These are phyloP conservation scores for Metellina segmentata DNA, from an alignment of 2,888 invertebrate species.

Conservation along the genomic window DNA sequence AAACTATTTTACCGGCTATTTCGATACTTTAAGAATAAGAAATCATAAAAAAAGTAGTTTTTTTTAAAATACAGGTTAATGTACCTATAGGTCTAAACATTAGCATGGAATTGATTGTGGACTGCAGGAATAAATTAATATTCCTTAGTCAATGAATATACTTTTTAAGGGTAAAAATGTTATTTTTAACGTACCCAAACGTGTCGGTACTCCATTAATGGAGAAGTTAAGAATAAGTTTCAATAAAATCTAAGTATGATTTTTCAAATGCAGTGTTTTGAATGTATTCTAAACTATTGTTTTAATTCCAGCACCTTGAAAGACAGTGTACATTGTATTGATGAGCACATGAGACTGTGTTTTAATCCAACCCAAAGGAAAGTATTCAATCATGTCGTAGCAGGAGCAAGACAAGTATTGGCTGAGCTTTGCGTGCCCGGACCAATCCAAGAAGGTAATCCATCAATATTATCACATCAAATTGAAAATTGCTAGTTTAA, in stretches of 20 bases:
- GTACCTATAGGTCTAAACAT: too few relatives aligned
- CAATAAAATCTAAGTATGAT: background rate
- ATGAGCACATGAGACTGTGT: constrained; percentile 76
- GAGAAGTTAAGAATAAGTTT: background rate
- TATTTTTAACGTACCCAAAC: background rate
- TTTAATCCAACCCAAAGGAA: constrained; percentile 76
- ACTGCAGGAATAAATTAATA: too few relatives aligned
- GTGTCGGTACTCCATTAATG: too few relatives aligned
- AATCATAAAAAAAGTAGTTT: too few relatives aligned
- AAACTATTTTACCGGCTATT: too few relatives aligned
- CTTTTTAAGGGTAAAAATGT: too few relatives aligned
- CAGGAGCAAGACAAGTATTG: constrained; percentile 77
- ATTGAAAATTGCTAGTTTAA: background rate
- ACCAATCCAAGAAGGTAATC: constrained; percentile 76
- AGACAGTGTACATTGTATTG: constrained; percentile 74
- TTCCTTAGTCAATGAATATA: too few relatives aligned
- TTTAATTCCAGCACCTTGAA: constrained; percentile 65
- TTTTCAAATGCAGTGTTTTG: background rate
- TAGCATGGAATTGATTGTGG: too few relatives aligned
- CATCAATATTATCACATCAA: background rate
- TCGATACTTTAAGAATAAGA: too few relatives aligned
- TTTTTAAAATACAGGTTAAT: too few relatives aligned
- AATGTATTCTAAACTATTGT: background rate
- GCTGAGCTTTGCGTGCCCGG: constrained; percentile 75
- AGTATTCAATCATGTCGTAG: constrained; percentile 77